Conservation (phyloP, 1,140 invertebrate genomes). For the Gyrodactylus salaris region DNA sequence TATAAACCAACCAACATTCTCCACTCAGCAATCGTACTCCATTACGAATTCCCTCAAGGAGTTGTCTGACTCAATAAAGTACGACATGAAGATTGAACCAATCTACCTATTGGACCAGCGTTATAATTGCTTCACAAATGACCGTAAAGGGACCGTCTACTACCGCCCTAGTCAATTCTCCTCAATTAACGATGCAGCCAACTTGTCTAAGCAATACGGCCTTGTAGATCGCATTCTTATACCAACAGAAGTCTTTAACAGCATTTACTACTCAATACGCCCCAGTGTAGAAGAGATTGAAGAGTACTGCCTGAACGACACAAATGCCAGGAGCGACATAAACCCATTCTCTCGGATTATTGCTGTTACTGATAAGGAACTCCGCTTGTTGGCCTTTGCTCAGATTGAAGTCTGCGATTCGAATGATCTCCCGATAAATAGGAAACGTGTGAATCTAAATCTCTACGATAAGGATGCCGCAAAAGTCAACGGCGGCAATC, state of each 20-base stretch:
- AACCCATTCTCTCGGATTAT: neutral
- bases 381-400: neutral
- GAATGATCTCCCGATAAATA: neutral
- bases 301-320: neutral
- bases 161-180: neutral
- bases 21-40: neutral
- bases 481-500: neutral
- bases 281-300: neutral
- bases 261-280: neutral
- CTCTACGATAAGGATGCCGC: neutral
- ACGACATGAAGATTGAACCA: neutral
- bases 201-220: neutral
- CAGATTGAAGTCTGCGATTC: neutral
- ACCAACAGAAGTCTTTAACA: neutral
- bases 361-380: neutral
- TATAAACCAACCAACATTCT: neutral
- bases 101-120: neutral
- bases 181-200: neutral
- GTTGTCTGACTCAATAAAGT: neutral
- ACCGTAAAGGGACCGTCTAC: neutral
- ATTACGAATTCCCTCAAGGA: neutral
- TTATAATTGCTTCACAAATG: neutral
- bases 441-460: neutral
- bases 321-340: neutral
- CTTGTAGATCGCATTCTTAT: neutral